phyloP scores from a whole-genome alignment of 2,888 invertebrate genomes.

The Orthosia gracilis region DNA sequence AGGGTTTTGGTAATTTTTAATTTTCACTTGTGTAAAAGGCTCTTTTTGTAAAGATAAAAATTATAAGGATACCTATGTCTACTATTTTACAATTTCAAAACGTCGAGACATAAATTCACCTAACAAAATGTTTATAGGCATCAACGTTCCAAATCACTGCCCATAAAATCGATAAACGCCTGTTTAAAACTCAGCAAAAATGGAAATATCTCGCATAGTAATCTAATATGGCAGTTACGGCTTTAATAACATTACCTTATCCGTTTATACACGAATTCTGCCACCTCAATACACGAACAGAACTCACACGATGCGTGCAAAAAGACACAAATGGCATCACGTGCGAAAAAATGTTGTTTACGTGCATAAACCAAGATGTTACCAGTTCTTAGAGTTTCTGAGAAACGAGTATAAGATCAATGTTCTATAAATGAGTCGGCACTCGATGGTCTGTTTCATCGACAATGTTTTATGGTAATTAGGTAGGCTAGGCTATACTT shows the following conservation, averaged over 20 bases:
- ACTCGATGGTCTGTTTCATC: constrained; percentile 40
- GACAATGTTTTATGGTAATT: constrained; percentile 63
- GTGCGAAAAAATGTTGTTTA: constrained; percentile 63
- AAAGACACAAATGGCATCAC: constrained; percentile 47
- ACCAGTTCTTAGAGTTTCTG: constrained; percentile 41
- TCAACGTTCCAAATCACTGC: constrained; percentile 45
- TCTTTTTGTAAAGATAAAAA: constrained; percentile 4
- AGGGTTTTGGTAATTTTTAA: not conserved
- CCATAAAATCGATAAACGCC: constrained; percentile 56
- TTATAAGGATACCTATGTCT: not conserved
- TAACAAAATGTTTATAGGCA: constrained; percentile 18
- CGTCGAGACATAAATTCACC: constrained; percentile 38
- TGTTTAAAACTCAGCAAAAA: constrained; percentile 46
- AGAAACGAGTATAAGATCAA: constrained; percentile 65
- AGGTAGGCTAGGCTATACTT: constrained; percentile 23
- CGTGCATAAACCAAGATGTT: constrained; percentile 35
- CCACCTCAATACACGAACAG: constrained; percentile 58
- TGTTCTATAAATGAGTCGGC: constrained; percentile 64
- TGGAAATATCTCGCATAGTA: constrained; percentile 57
- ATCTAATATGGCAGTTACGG: constrained; percentile 54
- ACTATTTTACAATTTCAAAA: constrained; percentile 29
- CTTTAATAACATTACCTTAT: constrained; percentile 59
- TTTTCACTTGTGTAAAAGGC: not conserved
- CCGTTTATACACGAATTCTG: constrained; percentile 58
- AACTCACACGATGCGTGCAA: constrained; percentile 49